These are phyloP conservation scores for Palloptera scutellata DNA, from an alignment of 2,888 invertebrate genomes.

Conservation along the genomic window DNA sequence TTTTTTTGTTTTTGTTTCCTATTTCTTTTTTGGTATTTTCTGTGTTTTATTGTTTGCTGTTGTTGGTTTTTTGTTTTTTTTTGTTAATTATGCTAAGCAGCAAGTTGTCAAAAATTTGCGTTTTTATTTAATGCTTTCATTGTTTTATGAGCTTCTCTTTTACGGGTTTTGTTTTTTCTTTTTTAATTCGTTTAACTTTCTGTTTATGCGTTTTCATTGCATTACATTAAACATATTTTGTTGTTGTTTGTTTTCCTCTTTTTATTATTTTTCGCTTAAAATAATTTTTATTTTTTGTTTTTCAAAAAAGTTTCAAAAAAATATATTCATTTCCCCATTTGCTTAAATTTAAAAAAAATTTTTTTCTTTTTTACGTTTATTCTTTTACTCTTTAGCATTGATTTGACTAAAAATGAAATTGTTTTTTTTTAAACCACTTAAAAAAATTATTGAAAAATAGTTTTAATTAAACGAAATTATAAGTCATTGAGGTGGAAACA, in stretches of 20 bases:
- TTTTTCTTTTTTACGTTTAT: slow-evolving; percentile 32
- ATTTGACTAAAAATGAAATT: slow-evolving; percentile 36
- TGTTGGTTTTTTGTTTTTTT: slow-evolving; percentile 36
- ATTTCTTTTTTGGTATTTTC: slow-evolving; percentile 26
- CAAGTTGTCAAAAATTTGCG: slow-evolving; percentile 26
- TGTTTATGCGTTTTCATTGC: background rate
- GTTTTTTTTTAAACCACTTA: slow-evolving; percentile 9
- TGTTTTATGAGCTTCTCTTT: slow-evolving; percentile 38
- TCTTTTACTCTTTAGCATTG: slow-evolving; percentile 36
- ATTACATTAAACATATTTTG: background rate
- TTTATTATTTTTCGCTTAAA: slow-evolving; percentile 29
- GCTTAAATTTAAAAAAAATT: slow-evolving; percentile 54
- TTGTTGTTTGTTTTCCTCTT: slow-evolving; percentile 29
- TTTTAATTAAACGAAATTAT: slow-evolving; percentile 12
- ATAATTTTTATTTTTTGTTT: slow-evolving; percentile 38
- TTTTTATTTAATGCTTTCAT: slow-evolving; percentile 32
- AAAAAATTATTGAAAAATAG: background rate
- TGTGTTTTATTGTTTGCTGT: slow-evolving; percentile 37
- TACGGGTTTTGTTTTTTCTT: slow-evolving; percentile 31
- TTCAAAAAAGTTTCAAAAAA: slow-evolving; percentile 60
- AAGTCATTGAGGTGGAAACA: background rate
- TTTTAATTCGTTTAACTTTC: slow-evolving; percentile 24
- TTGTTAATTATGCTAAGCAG: slow-evolving; percentile 36
- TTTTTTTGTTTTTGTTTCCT: slow-evolving; percentile 33
- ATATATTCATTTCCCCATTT: slow-evolving; percentile 54